A percentile compares a stretch with the other conserved stretches of the same genome.
Evolutionary conservation across 92 coral and sea anemone genomes (phyloP).

Genomic region (Paramuricea clavata): DNA sequence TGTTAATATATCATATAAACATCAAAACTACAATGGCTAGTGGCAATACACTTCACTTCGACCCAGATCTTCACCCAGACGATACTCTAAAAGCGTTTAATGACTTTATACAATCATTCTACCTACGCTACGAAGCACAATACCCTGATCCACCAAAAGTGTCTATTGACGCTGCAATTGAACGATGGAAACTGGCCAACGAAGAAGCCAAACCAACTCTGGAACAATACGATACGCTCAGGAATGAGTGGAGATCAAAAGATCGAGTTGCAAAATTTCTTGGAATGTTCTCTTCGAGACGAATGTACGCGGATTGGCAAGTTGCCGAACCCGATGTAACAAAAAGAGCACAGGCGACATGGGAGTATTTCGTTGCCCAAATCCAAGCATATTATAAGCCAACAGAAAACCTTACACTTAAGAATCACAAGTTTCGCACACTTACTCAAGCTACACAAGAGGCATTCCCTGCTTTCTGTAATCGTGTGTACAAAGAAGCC

Average conservation of each 20-base stretch:
- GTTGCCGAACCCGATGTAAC: conserved; percentile 9
- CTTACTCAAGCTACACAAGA: conserved; percentile 6
- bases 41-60: too few species aligned
- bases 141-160: conserved; percentile 22
- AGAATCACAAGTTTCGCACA: conserved; percentile 15
- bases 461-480: conserved; percentile 24
- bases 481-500: conserved; percentile 17
- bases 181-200: conserved; percentile 15
- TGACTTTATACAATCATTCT: background rate
- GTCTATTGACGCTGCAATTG: conserved; percentile 15
- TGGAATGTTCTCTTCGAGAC: conserved; percentile 10
- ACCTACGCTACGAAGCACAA: conserved; percentile 14
- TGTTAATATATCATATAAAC: too few species aligned
- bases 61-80: too few species aligned
- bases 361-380: background rate
- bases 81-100: too few species aligned
- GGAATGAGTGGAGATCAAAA: conserved; percentile 8
- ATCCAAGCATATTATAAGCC: conserved; percentile 12
- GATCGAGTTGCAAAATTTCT: conserved; percentile 11
- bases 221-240: conserved; percentile 5
- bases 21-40: too few species aligned
- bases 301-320: conserved; percentile 17
- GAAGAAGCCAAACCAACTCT: background rate
- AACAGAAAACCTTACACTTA: conserved; percentile 15
- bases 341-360: background rate